phyloP scores from a whole-genome alignment of 1,140 invertebrate species.

The Leptopilina clavipes region DNA sequence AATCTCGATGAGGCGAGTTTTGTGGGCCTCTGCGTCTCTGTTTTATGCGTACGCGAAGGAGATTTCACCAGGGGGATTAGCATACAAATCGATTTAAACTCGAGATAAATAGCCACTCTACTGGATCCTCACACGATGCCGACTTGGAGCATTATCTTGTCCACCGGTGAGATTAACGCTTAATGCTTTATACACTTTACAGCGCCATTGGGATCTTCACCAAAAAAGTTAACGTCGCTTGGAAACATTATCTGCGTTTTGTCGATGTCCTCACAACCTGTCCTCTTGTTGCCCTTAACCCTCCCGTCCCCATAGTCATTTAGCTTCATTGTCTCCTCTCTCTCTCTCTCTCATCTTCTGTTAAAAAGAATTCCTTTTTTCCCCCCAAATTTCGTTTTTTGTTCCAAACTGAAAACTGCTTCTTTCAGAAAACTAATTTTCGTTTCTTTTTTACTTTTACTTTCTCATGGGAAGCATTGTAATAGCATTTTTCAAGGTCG shows the following conservation, averaged over 20 bases:
- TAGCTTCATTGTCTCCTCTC: too few species aligned
- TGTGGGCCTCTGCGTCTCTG: slow-evolving; percentile 66
- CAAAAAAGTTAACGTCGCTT: not conserved
- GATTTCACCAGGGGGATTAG: slow-evolving; percentile 73
- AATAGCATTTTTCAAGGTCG: too few species aligned
- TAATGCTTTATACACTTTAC: slow-evolving; percentile 72
- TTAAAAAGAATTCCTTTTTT: too few species aligned
- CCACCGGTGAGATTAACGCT: slow-evolving; percentile 73
- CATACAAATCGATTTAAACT: slow-evolving; percentile 76
- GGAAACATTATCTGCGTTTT: not conserved
- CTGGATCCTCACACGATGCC: slow-evolving; percentile 72
- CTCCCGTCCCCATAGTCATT: too few species aligned
- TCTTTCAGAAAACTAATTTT: slow-evolving; percentile 46
- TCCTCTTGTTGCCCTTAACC: not conserved
- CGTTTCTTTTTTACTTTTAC: too few species aligned
- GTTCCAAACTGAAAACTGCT: too few species aligned
- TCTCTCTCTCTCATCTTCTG: too few species aligned
- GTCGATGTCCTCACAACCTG: not conserved
- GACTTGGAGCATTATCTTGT: slow-evolving; percentile 72
- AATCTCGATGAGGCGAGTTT: slow-evolving; percentile 72
- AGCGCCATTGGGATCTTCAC: slow-evolving; percentile 45
- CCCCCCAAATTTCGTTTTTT: too few species aligned
- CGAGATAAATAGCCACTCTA: slow-evolving; percentile 74
- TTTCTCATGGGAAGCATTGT: too few species aligned
- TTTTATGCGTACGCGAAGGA: slow-evolving; percentile 71